A percentile compares a stretch with the other conserved stretches of the same genome.
These are phyloP conservation scores for Teleogryllus occipitalis DNA, from an alignment of 1,140 invertebrate species.

Conservation along the genomic window DNA sequence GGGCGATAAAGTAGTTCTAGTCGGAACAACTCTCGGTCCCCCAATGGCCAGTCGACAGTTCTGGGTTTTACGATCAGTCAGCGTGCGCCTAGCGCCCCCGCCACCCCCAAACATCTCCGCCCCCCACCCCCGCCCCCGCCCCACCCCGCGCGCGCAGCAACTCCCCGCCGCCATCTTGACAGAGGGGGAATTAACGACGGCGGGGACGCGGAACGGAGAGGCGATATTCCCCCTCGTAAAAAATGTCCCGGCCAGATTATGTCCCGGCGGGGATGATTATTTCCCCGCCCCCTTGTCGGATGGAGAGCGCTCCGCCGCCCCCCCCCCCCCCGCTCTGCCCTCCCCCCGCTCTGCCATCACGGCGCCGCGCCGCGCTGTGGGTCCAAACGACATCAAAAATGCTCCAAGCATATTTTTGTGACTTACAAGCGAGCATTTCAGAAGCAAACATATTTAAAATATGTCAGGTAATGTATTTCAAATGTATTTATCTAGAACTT, in stretches of 20 bases:
- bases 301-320: neutral
- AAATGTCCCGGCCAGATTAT: neutral
- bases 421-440: no score
- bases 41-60: neutral
- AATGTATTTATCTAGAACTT: no score
- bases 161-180: neutral
- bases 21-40: no score
- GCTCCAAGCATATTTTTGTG: no score
- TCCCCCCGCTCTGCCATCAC: neutral
- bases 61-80: neutral
- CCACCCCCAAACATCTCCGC: neutral
- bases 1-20: no score
- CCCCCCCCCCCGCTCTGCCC: no score
- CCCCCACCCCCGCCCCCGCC: no score
- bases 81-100: neutral
- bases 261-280: neutral
- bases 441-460: no score
- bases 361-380: no score
- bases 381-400: no score
- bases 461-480: no score
- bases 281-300: neutral
- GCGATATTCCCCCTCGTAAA: slow-evolving; percentile 3
- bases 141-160: no score
- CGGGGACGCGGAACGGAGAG: neutral
- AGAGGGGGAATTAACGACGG: neutral